Percentiles rank a stretch among this genome's conserved stretches.
phyloP scores from a whole-genome alignment of 2,888 invertebrate genomes.

The Polydrusus tereticollis region DNA sequence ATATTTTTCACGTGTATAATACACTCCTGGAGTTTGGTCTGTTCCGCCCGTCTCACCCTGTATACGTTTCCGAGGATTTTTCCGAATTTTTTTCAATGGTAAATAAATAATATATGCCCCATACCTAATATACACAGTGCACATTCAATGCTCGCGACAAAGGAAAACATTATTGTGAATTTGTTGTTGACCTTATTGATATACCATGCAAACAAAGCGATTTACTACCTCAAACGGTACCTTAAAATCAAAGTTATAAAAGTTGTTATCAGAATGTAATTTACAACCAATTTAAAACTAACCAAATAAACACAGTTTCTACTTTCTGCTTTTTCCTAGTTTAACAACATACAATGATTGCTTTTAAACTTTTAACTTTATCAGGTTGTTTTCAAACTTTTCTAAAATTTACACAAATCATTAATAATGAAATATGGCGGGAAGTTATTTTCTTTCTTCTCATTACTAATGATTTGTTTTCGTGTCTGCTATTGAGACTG shows the following conservation, averaged over 20 bases:
- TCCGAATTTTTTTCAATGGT: too few relatives aligned
- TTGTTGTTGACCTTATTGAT: not conserved
- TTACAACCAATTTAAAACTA: constrained; percentile 8
- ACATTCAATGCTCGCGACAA: too few relatives aligned
- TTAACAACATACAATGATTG: constrained; percentile 40
- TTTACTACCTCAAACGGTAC: not conserved
- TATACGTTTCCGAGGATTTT: too few relatives aligned
- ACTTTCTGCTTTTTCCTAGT: not conserved
- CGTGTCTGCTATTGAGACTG: constrained; percentile 29
- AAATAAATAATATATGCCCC: too few relatives aligned
- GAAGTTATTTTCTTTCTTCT: constrained; percentile 31
- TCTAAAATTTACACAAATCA: constrained; percentile 34
- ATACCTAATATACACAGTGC: too few relatives aligned
- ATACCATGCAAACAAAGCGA: not conserved
- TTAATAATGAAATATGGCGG: constrained; percentile 41
- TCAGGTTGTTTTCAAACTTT: constrained; percentile 47
- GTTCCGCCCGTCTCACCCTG: too few relatives aligned
- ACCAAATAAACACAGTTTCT: not conserved
- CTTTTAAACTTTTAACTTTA: constrained; percentile 47
- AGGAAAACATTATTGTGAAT: too few relatives aligned
- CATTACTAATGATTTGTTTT: constrained; percentile 33
- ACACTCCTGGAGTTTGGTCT: too few relatives aligned
- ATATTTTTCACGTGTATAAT: too few relatives aligned
- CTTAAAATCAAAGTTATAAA: not conserved
- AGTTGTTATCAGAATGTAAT: not conserved